These are phyloP conservation scores for Drosophila prolongata DNA, from an alignment of 2,888 invertebrate genomes.

Conservation along the genomic window DNA sequence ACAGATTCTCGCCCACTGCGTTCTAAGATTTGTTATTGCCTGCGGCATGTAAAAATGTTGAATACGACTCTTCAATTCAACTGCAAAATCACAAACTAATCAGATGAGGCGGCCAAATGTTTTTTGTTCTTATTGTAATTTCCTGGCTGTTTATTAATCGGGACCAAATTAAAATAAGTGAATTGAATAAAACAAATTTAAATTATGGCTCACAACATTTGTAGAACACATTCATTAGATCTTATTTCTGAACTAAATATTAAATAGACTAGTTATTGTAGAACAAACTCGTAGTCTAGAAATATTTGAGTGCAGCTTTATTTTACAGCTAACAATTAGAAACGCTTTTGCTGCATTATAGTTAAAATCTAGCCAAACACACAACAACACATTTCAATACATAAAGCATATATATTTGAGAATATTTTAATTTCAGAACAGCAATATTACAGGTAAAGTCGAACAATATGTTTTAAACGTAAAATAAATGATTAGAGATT, in stretches of 20 bases:
- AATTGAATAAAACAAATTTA: conserved; percentile 2
- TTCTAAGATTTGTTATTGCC: conserved; percentile 65
- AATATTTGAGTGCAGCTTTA: conserved; percentile 37
- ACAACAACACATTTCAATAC: conserved; percentile 16
- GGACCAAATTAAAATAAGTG: conserved; percentile 13
- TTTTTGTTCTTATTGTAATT: conserved; percentile 40
- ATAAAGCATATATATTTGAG: conserved; percentile 6
- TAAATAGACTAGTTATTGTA: conserved; percentile 34
- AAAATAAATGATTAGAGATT: neutral
- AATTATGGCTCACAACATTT: conserved; percentile 23
- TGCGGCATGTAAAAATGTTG: conserved; percentile 65
- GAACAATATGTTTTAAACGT: too few relatives aligned
- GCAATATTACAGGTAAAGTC: conserved; percentile 19
- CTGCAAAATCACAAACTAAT: conserved; percentile 20
- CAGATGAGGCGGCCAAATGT: conserved; percentile 12
- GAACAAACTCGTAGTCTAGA: conserved; percentile 43
- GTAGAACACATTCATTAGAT: conserved; percentile 51
- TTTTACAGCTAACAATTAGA: conserved; percentile 36
- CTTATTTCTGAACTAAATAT: conserved; percentile 1
- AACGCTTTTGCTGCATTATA: conserved; percentile 60
- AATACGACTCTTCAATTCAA: conserved; percentile 18
- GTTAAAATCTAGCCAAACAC: conserved; percentile 24
- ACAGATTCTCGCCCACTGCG: conserved; percentile 53
- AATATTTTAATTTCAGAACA: conserved; percentile 1
- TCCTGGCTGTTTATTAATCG: conserved; percentile 62